These are phyloP conservation scores for Haemorhous mexicanus DNA, from an alignment of 2,113 vertebrate genomes.

Conservation along the genomic window DNA sequence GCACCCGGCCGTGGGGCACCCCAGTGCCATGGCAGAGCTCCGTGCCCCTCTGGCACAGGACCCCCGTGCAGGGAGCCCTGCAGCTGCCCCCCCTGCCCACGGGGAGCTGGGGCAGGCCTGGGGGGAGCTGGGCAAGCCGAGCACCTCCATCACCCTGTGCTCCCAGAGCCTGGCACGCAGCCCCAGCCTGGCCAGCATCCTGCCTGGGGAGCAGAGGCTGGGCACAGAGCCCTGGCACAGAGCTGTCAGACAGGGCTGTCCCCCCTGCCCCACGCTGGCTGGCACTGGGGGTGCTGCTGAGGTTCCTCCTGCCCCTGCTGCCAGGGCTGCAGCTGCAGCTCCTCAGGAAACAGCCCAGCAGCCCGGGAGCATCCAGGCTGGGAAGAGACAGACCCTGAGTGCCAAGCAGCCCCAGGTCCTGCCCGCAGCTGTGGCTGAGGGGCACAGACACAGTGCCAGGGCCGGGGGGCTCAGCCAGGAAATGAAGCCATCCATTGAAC, in stretches of 20 bases:
- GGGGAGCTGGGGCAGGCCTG: not conserved
- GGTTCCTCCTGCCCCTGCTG: not conserved
- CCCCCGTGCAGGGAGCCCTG: constrained; percentile 14
- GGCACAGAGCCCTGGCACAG: not conserved
- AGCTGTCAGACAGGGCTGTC: not conserved
- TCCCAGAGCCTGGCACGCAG: constrained; percentile 41
- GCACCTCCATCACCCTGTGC: constrained; percentile 73
- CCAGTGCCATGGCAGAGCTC: not conserved
- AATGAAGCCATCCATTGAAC: accelerated
- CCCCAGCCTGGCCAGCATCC: not conserved
- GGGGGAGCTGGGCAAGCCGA: not conserved
- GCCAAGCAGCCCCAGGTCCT: not conserved
- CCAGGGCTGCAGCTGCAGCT: not conserved
- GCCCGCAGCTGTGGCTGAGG: not conserved
- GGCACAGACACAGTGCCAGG: not conserved
- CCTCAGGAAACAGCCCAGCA: not conserved
- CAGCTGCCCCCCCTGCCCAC: not conserved
- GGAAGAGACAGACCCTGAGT: not conserved
- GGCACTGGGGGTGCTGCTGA: not conserved
- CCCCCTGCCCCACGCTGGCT: not conserved
- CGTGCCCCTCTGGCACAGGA: not conserved
- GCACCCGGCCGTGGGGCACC: not conserved
- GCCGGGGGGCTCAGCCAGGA: not conserved
- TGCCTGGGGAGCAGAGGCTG: not conserved
- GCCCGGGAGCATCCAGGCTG: not conserved